Evolutionary conservation across 2,888 invertebrate genomes (phyloP).

Genomic region (Sturmia bella): DNA sequence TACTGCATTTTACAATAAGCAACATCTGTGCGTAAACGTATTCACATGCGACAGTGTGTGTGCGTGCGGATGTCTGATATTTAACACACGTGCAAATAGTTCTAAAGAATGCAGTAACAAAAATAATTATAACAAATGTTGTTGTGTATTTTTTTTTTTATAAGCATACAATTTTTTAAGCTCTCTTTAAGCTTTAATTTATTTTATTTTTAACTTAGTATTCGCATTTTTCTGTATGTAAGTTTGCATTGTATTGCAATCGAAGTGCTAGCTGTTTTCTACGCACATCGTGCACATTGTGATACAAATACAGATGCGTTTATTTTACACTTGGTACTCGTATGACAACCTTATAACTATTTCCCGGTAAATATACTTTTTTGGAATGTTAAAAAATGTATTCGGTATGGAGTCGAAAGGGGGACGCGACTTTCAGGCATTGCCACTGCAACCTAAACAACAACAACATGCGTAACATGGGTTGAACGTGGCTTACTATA

Average conservation of each 20-base stretch:
- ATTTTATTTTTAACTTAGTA: slow-evolving; percentile 39
- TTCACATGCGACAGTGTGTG: slow-evolving; percentile 14
- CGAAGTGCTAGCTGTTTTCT: slow-evolving; percentile 24
- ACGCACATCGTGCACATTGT: slow-evolving; percentile 39
- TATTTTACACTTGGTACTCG: neutral
- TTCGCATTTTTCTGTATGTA: neutral
- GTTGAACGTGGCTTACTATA: too few relatives aligned
- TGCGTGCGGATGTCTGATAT: neutral
- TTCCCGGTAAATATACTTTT: too few relatives aligned
- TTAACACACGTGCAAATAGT: slow-evolving; percentile 23
- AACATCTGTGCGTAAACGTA: slow-evolving; percentile 42
- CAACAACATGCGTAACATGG: too few relatives aligned
- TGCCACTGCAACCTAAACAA: too few relatives aligned
- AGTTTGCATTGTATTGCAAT: neutral
- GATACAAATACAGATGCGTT: neutral
- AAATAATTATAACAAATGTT: neutral
- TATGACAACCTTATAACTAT: neutral
- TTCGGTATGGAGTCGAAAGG: too few relatives aligned
- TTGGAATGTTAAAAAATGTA: too few relatives aligned
- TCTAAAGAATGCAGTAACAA: neutral
- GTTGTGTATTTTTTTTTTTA: slow-evolving; percentile 21
- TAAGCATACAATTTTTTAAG: slow-evolving; percentile 1
- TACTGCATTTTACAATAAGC: slow-evolving; percentile 40
- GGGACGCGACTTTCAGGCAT: too few relatives aligned
- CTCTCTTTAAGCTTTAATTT: slow-evolving; percentile 53